Evolutionary conservation across 2,888 invertebrate genomes (phyloP).

Genomic region (Falcaria lacertinaria): DNA sequence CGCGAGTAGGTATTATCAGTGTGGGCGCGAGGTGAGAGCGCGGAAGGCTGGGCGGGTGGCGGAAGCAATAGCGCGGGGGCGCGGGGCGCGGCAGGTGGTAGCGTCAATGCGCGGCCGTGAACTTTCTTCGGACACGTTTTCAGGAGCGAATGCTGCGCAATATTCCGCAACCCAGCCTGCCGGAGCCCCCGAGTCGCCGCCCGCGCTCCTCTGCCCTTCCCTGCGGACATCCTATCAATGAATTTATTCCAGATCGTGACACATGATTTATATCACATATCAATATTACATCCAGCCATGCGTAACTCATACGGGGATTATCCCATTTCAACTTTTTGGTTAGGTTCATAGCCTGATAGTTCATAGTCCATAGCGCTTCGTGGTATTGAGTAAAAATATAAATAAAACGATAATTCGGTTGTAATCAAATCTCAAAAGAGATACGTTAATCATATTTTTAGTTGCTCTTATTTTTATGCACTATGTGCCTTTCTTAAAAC

Average conservation of each 20-base stretch:
- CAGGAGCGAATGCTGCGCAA: slow-evolving; percentile 75
- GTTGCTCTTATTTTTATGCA: too few relatives aligned
- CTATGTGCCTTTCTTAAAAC: too few relatives aligned
- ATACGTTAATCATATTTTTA: too few relatives aligned
- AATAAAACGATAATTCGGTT: too few relatives aligned
- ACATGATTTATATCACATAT: background rate
- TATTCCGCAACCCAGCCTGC: slow-evolving; percentile 63
- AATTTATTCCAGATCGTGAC: background rate
- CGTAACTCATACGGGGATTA: background rate
- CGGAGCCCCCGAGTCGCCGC: slow-evolving; percentile 43
- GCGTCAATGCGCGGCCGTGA: slow-evolving; percentile 80
- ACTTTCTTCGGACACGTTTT: slow-evolving; percentile 80
- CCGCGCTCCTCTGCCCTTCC: slow-evolving; percentile 22
- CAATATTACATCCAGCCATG: background rate
- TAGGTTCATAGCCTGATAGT: too few relatives aligned
- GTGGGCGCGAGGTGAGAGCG: slow-evolving; percentile 26
- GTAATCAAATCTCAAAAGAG: too few relatives aligned
- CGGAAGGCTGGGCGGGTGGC: slow-evolving; percentile 43
- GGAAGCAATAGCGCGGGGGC: slow-evolving; percentile 32
- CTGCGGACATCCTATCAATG: background rate
- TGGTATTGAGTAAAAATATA: too few relatives aligned
- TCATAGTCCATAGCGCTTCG: too few relatives aligned
- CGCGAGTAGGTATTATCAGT: slow-evolving; percentile 17
- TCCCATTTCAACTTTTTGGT: background rate
- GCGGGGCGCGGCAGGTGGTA: slow-evolving; percentile 55